Conservation (phyloP, 2,888 invertebrate species). For the Trachelus stipa region DNA sequence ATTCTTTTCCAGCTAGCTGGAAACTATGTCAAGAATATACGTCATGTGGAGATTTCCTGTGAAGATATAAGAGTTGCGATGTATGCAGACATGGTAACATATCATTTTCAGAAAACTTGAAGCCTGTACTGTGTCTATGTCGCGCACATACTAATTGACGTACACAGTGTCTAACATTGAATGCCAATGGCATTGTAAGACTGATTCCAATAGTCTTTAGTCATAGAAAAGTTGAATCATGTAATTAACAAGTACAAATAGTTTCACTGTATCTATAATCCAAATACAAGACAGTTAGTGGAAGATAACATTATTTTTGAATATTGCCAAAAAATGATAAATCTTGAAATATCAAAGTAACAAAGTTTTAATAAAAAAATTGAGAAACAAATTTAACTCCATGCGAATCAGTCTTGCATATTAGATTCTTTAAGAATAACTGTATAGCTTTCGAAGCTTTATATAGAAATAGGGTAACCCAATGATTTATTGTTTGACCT, state of each 20-base stretch:
- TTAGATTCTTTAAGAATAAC: constrained; percentile 16
- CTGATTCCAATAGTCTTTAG: constrained; percentile 8
- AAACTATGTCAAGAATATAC: constrained; percentile 97
- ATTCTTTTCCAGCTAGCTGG: constrained; percentile 79
- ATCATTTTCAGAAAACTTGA: constrained; percentile 38
- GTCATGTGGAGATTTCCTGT: constrained; percentile 89
- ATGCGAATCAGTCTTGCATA: constrained; percentile 9
- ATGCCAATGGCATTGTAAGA: constrained; percentile 8
- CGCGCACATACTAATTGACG: constrained; percentile 28
- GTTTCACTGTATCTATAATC: background rate
- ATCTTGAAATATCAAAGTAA: background rate
- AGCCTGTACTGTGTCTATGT: constrained; percentile 37
- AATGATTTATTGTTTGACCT: constrained; percentile 24
- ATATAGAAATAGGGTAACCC: constrained; percentile 26
- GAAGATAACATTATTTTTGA: background rate
- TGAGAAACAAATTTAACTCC: background rate
- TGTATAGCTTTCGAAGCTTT: constrained; percentile 30
- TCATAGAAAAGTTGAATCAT: background rate
- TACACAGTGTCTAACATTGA: constrained; percentile 5
- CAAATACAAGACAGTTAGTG: background rate
- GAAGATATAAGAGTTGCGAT: constrained; percentile 97
- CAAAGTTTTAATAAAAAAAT: background rate
- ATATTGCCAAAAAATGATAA: background rate
- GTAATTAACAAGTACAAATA: background rate
- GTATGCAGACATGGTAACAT: constrained; percentile 93